Conservation (phyloP, 2,888 invertebrate genomes). For the Lumbricus terrestris region DNA sequence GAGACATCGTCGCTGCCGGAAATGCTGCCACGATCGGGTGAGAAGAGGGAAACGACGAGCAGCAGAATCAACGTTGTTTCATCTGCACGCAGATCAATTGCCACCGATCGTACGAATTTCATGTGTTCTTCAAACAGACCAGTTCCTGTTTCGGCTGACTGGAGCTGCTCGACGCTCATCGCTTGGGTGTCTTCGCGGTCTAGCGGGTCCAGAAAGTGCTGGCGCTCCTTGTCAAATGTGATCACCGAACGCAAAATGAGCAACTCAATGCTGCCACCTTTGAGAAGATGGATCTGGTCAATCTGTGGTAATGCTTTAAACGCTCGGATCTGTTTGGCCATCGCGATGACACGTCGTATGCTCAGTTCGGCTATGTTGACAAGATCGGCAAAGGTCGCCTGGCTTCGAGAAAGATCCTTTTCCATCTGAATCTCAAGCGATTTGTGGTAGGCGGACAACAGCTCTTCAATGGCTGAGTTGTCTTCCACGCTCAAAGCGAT, state of each 20-base stretch:
- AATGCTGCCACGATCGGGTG: constrained; percentile 74
- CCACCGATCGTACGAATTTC: constrained; percentile 63
- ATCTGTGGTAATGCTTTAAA: constrained; percentile 82
- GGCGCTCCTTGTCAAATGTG: constrained; percentile 85
- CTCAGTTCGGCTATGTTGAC: constrained; percentile 60
- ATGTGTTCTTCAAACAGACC: constrained; percentile 59
- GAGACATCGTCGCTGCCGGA: constrained; percentile 62
- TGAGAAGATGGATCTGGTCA: constrained; percentile 86
- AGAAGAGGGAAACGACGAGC: constrained; percentile 87
- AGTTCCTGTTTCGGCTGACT: constrained; percentile 63
- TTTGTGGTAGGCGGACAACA: constrained; percentile 52
- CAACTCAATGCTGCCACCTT: constrained; percentile 94
- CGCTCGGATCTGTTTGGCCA: constrained; percentile 61
- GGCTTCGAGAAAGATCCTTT: constrained; percentile 34
- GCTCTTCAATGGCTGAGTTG: constrained; percentile 51
- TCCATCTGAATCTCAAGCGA: constrained; percentile 56
- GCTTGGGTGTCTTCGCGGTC: constrained; percentile 66
- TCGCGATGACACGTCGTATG: constrained; percentile 68
- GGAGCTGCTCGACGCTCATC: constrained; percentile 84
- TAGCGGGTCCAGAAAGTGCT: constrained; percentile 75
- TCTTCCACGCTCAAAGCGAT: constrained; percentile 44
- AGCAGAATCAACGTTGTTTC: constrained; percentile 88
- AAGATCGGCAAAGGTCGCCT: constrained; percentile 50
- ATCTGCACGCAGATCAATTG: constrained; percentile 80
- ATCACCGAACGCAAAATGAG: constrained; percentile 90